Conservation (phyloP, 1,140 invertebrate species). For the Harlomillsia oculata region DNA sequence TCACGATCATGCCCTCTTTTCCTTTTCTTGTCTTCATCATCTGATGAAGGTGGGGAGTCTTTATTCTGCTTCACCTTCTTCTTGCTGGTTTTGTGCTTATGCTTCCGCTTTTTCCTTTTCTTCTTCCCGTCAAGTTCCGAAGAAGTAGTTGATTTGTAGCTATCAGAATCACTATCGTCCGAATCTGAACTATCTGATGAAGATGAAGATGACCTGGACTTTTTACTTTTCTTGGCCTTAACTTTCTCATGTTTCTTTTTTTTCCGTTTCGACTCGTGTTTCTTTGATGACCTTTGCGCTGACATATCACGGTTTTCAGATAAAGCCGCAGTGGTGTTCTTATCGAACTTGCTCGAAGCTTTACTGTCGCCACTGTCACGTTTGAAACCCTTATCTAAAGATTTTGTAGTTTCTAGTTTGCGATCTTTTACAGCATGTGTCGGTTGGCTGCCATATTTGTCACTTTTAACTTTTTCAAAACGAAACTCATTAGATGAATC, state of each 20-base stretch:
- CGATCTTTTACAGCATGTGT: too few relatives aligned
- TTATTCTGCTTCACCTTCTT: slow-evolving; percentile 13
- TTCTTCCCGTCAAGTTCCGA: background rate
- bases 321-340: background rate
- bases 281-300: background rate
- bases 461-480: too few relatives aligned
- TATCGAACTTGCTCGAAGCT: background rate
- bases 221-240: too few relatives aligned
- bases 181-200: too few relatives aligned
- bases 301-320: background rate
- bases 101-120: slow-evolving; percentile 22
- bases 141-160: too few relatives aligned
- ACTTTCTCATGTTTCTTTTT: background rate
- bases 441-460: too few relatives aligned
- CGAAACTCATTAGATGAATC: too few relatives aligned
- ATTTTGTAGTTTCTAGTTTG: too few relatives aligned
- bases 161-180: background rate
- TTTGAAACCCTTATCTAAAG: slow-evolving; percentile 3
- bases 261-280: background rate
- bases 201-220: too few relatives aligned
- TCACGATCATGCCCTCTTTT: background rate
- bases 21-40: slow-evolving; percentile 25
- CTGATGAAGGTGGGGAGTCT: slow-evolving; percentile 1
- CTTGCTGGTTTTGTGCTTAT: slow-evolving; percentile 9
- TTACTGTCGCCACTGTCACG: background rate